Base-by-base conservation (phyloP, 2,797 vertebrate genomes). In the Mallotus villosus region DNA sequence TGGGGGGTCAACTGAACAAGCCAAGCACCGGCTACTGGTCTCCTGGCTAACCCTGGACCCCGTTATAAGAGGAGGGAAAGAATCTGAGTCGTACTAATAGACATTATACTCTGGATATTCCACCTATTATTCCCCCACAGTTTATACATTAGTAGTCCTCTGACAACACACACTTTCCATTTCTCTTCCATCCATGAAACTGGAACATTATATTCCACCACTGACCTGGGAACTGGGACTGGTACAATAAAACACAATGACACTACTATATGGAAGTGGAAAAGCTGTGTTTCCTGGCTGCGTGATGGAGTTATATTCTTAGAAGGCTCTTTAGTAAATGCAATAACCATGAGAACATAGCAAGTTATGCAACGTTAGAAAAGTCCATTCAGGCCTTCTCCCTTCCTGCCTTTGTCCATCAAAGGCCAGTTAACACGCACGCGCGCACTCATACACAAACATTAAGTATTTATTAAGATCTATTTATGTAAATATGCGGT, bases 341-440 rank as follows among this genome's bases (percentile, higher is more conserved):
- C 37, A 81, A 82, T 77, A 67, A 51, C 86, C 85, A 91, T 91
- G 90, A 88, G 89, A 93, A 94, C 85, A 77, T 78, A 77, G 70
- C 78, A 79, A 70, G 84, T 93, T 92, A 92, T 89, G 86, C 89
- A 93, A 92, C 41, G 19, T 87, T 91, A 90, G 92, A 90, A 92
- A 92, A 91, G 86, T 90, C 71, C 85, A 84, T 85, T 89, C 86
- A 87, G 83, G 88, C 88, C 91, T 84, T 87, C 90, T 92, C 92
- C 90, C 91, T 94, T 94, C 92, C 92, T 93, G 92, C 82, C 90
- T 92, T 94, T 94, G 92, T 94, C 88, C 85, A 70, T 74, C 84
- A 76, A 74, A 80, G 57, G 75, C n/a, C 16, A 63, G 55, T 72
- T 59, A 67, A 74, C 72, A 76, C 80, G 79, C 81, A 64, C 80